phyloP scores from a whole-genome alignment of 2,797 vertebrate genomes.

The Danio kyathit region DNA sequence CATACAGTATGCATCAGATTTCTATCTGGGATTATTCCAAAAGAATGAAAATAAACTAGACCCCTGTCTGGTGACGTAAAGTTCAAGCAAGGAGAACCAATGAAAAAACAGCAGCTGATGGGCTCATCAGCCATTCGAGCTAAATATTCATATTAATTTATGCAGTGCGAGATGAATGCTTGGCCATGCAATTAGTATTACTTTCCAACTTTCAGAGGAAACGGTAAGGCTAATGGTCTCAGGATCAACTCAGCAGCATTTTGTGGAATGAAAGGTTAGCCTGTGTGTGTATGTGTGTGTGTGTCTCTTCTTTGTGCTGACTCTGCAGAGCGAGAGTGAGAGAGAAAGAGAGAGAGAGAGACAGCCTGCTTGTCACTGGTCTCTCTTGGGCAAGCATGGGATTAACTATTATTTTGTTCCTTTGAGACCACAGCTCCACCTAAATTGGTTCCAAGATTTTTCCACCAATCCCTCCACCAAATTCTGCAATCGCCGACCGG shows the following conservation, averaged over 20 bases:
- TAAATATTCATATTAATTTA: conserved; percentile 66
- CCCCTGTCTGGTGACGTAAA: conserved; percentile 69
- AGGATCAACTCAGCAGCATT: conserved; percentile 69
- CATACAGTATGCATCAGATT: too few species aligned
- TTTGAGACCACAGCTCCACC: conserved; percentile 68
- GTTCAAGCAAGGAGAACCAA: conserved; percentile 49
- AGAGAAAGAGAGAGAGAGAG: conserved; percentile 54
- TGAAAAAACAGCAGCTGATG: conserved; percentile 58
- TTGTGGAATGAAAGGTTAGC: conserved; percentile 67
- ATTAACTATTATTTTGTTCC: conserved; percentile 75
- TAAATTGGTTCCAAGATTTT: conserved; percentile 72
- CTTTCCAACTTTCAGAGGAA: conserved; percentile 68
- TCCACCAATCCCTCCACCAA: conserved; percentile 59
- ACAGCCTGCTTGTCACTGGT: conserved; percentile 64
- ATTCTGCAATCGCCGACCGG: conserved; percentile 22
- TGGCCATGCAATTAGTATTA: conserved; percentile 69
- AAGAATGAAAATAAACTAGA: not conserved
- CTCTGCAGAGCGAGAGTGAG: conserved; percentile 63
- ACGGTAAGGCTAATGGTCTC: conserved; percentile 68
- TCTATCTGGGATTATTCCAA: too few species aligned
- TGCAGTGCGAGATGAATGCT: conserved; percentile 66
- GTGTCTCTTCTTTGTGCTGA: conserved; percentile 69
- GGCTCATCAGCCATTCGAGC: conserved; percentile 56
- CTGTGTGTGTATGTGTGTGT: conserved; percentile 10
- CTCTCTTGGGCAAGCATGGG: conserved; percentile 69